Percentiles rank a stretch among this genome's conserved stretches.
Evolutionary conservation across 2,888 invertebrate species (phyloP).

Genomic region (Hypomecis punctinalis): DNA sequence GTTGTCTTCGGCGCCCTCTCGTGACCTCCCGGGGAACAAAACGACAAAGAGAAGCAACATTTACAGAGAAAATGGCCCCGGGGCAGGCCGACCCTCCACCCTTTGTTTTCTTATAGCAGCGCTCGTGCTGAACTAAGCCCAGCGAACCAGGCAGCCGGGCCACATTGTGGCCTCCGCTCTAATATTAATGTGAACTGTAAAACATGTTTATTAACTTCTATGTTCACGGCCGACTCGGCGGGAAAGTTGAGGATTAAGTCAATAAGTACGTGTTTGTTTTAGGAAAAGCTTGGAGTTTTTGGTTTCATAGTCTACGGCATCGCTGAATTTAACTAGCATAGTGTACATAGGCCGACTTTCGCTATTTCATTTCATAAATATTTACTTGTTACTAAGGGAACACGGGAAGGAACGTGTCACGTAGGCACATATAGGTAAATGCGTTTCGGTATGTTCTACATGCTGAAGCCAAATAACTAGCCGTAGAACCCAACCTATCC

Average conservation of each 20-base stretch:
- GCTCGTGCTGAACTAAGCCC: constrained; percentile 58
- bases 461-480: too few relatives aligned
- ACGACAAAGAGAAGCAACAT: constrained; percentile 74
- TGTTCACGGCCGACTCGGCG: constrained; percentile 28
- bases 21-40: constrained; percentile 68
- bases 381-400: not conserved
- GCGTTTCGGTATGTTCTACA: too few relatives aligned
- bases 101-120: constrained; percentile 74
- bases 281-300: constrained; percentile 30
- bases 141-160: constrained; percentile 52
- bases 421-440: not conserved
- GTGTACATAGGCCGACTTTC: constrained; percentile 4
- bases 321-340: constrained; percentile 16
- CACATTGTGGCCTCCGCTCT: constrained; percentile 54
- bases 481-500: too few relatives aligned
- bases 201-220: constrained; percentile 57
- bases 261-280: constrained; percentile 40
- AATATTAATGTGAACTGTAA: constrained; percentile 61
- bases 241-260: constrained; percentile 40
- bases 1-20: constrained; percentile 70
- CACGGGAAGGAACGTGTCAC: not conserved
- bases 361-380: not conserved
- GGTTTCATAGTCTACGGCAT: constrained; percentile 18
- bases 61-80: constrained; percentile 77
- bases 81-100: constrained; percentile 71